Conservation (phyloP, 2,797 vertebrate species). For the Saxicola maurus region DNA sequence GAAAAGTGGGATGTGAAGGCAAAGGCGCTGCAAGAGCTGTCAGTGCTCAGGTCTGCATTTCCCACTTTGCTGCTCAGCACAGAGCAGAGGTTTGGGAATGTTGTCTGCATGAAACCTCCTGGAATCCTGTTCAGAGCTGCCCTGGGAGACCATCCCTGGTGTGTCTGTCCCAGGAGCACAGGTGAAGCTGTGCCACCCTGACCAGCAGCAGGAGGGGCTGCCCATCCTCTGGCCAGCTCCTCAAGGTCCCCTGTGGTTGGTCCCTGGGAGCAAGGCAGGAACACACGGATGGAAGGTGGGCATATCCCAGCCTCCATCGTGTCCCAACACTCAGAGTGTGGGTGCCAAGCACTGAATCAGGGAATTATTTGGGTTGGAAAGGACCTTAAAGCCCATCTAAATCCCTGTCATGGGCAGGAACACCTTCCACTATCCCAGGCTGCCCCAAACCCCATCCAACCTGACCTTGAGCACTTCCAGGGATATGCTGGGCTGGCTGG, state of each 20-base stretch:
- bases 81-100: not conserved
- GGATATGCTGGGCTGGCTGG: not conserved
- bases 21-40: not conserved
- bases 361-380: not conserved
- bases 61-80: not conserved
- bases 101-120: not conserved
- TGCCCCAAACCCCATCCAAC: not conserved
- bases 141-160: not conserved
- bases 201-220: not conserved
- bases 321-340: fast-evolving
- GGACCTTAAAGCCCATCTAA: not conserved
- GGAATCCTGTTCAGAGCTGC: not conserved
- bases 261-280: not conserved
- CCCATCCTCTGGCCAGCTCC: not conserved
- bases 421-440: not conserved
- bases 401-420: not conserved
- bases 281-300: not conserved
- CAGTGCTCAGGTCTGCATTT: not conserved
- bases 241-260: not conserved
- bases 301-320: not conserved
- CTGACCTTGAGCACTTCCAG: not conserved
- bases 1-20: not conserved
- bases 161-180: not conserved
- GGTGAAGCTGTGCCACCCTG: not conserved
- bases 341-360: not conserved